Base-by-base conservation (phyloP, 2,888 invertebrate genomes). In the Poecilus cupreus region DNA sequence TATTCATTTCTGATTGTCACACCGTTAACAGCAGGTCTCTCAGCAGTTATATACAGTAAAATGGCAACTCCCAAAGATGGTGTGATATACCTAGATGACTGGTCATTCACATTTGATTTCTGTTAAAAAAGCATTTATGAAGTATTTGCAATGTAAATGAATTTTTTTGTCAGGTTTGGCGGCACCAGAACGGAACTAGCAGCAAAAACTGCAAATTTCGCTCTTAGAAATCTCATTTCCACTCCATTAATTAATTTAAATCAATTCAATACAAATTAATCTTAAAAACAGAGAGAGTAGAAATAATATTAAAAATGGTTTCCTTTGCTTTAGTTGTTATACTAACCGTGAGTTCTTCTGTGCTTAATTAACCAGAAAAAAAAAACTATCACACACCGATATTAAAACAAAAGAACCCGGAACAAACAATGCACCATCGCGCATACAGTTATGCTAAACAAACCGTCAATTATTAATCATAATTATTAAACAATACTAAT, bases 351-450 rank as follows among this genome's bases (percentile, higher is more conserved):
- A 6, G 20, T 18, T 54, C 54, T 54, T 6, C 10, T 54, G 20
- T 11, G 11, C 18, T 22, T 54, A 54, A 54, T 54, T 54, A 22
- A 54, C 10, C 54, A 54, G 22, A 54, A 60, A 60, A 54, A 57
- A 60, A 60, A 60, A 13, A 43, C 60, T 60, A 60, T 60, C 24
- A 60, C 60, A 24, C n/a, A 60, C 32, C 32, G 32, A 32, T 32
- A 32, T 32, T 43, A 24, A 60, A 60, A 60, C 60, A 60, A 60
- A 60, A 60, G 60, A 60, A 60, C 60, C 60, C 60, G 60, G 60
- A 60, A 60, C 26, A 60, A 60, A 60, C 60, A 60, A 60, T 60
- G 26, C 60, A 60, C 60, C 60, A 60, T 60, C 60, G 60, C 22
- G 24, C 60, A 60, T 60, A 60, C 60, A 60, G 60, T 60, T 60